A percentile compares a stretch with the other conserved stretches of the same genome.
These are phyloP conservation scores for Heliconius eleuchia DNA, from an alignment of 1,140 invertebrate species.

Conservation along the genomic window DNA sequence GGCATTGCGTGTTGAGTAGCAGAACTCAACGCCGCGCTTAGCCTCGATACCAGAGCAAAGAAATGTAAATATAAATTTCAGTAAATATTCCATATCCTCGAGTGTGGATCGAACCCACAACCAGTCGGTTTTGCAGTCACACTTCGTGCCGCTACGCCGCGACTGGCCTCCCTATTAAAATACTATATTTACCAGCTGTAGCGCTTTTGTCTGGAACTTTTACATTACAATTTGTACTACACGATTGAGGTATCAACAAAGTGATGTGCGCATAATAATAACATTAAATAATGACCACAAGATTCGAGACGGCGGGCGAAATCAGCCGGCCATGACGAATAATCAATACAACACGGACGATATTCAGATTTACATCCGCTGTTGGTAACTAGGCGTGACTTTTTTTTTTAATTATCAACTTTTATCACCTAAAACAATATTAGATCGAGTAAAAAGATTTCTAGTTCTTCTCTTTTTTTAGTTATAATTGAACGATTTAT, in stretches of 20 bases:
- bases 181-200: not conserved
- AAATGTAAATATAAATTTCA: too few species aligned
- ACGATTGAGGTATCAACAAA: constrained; percentile 24
- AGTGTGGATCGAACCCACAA: too few species aligned
- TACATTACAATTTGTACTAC: not conserved
- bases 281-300: constrained; percentile 35
- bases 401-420: constrained; percentile 27
- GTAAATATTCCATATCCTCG: too few species aligned
- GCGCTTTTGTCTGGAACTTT: not conserved
- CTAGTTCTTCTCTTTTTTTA: not conserved
- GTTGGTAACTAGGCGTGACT: constrained; percentile 35
- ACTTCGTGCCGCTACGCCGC: too few species aligned
- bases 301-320: constrained; percentile 36
- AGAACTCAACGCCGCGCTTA: too few species aligned
- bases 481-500: not conserved
- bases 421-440: not conserved
- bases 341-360: constrained; percentile 39
- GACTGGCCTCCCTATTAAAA: not conserved
- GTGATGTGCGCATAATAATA: constrained; percentile 35
- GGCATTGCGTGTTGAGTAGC: too few species aligned
- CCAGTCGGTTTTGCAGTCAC: too few species aligned
- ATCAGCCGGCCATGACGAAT: constrained; percentile 41
- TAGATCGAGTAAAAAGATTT: not conserved
- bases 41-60: too few species aligned
- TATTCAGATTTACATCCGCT: constrained; percentile 43